Conservation (phyloP, 2,888 invertebrate genomes). For the Venustoraphidia nigricollis region DNA sequence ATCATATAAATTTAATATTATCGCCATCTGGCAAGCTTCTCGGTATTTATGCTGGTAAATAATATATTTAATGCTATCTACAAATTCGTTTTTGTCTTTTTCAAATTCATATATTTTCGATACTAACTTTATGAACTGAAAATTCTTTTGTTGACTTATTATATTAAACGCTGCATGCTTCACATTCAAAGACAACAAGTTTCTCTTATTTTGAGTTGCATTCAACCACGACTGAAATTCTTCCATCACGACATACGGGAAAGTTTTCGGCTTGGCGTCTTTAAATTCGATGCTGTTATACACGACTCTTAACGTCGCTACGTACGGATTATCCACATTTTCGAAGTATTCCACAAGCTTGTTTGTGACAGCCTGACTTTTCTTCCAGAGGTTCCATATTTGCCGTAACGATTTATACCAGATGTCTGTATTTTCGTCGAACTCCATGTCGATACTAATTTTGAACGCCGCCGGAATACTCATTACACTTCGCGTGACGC, state of each 20-base stretch:
- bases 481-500: no score
- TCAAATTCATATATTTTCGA: slow-evolving; percentile 46
- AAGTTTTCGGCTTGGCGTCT: slow-evolving; percentile 42
- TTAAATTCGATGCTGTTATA: slow-evolving; percentile 46
- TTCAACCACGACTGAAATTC: slow-evolving; percentile 37
- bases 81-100: slow-evolving; percentile 42
- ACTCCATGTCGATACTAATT: slow-evolving; percentile 1
- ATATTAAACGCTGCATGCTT: slow-evolving; percentile 61
- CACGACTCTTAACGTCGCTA: slow-evolving; percentile 38
- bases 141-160: slow-evolving; percentile 49
- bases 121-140: slow-evolving; percentile 44
- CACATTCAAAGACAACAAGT: slow-evolving; percentile 33
- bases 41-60: slow-evolving; percentile 36
- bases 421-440: neutral
- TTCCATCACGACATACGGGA: slow-evolving; percentile 46
- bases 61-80: slow-evolving; percentile 42
- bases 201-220: slow-evolving; percentile 23
- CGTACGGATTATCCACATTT: slow-evolving; percentile 39
- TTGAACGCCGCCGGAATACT: no score
- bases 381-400: slow-evolving; percentile 38
- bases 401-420: slow-evolving; percentile 6
- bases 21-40: slow-evolving; percentile 52
- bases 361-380: slow-evolving; percentile 33
- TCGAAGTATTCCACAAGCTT: slow-evolving; percentile 33
- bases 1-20: slow-evolving; percentile 47